phyloP scores from a whole-genome alignment of 2,797 vertebrate genomes.

The Sebastiscus albofasciatus region DNA sequence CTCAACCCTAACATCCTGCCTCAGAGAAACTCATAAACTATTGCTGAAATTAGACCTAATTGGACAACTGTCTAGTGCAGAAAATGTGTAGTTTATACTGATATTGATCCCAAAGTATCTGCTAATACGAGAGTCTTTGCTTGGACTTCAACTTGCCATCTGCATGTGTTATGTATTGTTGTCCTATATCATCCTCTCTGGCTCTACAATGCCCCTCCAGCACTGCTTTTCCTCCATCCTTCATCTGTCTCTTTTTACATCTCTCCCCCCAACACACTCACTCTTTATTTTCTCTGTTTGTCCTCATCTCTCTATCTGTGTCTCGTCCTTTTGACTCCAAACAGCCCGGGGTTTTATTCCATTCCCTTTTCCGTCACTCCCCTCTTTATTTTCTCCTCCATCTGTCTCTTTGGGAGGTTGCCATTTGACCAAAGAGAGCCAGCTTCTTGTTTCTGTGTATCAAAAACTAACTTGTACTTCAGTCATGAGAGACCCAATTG shows the following conservation, averaged over 20 bases:
- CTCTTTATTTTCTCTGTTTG: neutral
- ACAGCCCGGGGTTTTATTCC: slow-evolving; percentile 60
- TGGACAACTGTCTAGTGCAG: neutral
- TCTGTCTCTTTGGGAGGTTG: slow-evolving; percentile 59
- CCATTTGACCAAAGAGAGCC: slow-evolving; percentile 32
- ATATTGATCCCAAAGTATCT: neutral
- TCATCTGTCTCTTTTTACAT: neutral
- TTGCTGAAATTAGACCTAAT: neutral
- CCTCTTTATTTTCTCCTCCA: slow-evolving; percentile 33
- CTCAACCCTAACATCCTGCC: neutral
- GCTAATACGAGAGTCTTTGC: neutral
- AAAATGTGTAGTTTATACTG: neutral
- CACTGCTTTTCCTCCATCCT: neutral
- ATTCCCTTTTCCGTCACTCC: slow-evolving; percentile 9
- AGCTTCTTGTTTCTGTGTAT: slow-evolving; percentile 11
- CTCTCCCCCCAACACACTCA: neutral
- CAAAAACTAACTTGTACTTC: neutral
- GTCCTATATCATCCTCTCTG: neutral
- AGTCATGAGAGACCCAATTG: neutral
- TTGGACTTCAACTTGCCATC: neutral
- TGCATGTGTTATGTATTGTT: neutral
- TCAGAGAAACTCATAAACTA: neutral
- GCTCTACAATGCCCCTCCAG: neutral
- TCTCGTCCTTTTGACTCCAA: slow-evolving; percentile 29
- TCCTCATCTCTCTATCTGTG: slow-evolving; percentile 10